These are phyloP conservation scores for Listronotus bonariensis DNA, from an alignment of 1,140 invertebrate genomes.

Conservation along the genomic window DNA sequence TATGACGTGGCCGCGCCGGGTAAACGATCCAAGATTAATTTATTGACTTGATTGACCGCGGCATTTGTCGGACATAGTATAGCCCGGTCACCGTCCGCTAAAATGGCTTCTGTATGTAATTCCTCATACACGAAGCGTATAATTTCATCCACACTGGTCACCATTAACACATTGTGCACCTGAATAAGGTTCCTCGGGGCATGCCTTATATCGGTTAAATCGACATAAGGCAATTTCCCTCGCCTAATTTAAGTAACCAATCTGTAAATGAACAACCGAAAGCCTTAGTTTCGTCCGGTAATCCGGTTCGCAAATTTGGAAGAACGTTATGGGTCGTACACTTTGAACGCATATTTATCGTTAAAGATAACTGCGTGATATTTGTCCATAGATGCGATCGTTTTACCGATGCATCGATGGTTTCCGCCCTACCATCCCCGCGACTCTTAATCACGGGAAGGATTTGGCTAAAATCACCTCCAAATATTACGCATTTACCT, in stretches of 20 bases:
- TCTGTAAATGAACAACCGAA: background rate
- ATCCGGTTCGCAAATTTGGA: background rate
- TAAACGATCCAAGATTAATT: background rate
- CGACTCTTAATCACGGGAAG: slow-evolving; percentile 41
- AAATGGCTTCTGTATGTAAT: no score
- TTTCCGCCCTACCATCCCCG: no score
- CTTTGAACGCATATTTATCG: background rate
- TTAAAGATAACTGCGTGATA: background rate
- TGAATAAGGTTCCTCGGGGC: background rate
- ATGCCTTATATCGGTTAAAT: background rate
- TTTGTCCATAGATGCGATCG: background rate
- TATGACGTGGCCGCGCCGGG: background rate
- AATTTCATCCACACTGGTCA: background rate
- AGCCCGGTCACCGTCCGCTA: background rate
- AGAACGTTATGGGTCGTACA: no score
- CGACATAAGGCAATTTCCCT: background rate
- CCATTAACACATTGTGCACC: background rate
- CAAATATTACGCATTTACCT: slow-evolving; percentile 46
- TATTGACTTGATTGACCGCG: background rate
- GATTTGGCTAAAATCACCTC: slow-evolving; percentile 44
- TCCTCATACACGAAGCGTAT: background rate
- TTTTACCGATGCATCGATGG: no score
- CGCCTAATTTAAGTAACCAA: background rate
- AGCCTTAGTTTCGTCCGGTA: background rate
- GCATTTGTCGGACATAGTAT: slow-evolving; percentile 6